These are phyloP conservation scores for Tryphoninae sp. DNA, from an alignment of 2,888 invertebrate species.

Conservation along the genomic window DNA sequence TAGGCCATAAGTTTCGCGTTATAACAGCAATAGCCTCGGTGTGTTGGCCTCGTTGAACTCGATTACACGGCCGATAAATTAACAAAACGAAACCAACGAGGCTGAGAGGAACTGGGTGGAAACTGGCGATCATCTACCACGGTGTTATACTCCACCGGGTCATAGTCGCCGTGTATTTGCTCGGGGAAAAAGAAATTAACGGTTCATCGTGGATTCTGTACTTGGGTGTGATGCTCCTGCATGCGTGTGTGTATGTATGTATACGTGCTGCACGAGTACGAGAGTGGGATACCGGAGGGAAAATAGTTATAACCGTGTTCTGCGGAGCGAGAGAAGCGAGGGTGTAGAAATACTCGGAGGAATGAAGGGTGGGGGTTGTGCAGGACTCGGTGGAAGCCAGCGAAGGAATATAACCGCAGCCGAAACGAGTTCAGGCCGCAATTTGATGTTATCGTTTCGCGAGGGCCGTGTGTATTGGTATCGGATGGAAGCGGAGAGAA, in stretches of 20 bases:
- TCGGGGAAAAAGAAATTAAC: constrained; percentile 58
- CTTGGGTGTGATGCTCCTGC: background rate
- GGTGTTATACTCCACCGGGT: constrained; percentile 33
- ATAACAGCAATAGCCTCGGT: constrained; percentile 25
- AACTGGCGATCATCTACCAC: constrained; percentile 45
- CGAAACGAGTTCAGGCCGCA: constrained; percentile 55
- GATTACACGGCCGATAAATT: constrained; percentile 53
- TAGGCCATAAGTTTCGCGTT: constrained; percentile 35
- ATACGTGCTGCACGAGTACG: background rate
- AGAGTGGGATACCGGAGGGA: constrained; percentile 29
- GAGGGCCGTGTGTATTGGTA: constrained; percentile 26
- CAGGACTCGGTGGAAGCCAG: constrained; percentile 34
- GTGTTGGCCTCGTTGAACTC: constrained; percentile 41
- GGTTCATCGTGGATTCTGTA: constrained; percentile 45
- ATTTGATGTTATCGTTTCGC: constrained; percentile 60
- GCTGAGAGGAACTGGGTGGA: constrained; percentile 39
- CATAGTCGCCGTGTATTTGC: constrained; percentile 50
- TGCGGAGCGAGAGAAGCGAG: constrained; percentile 23
- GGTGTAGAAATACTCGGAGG: constrained; percentile 27
- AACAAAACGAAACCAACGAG: constrained; percentile 48
- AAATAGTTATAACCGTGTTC: constrained; percentile 59
- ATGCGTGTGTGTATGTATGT: background rate
- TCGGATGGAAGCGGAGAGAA: constrained; percentile 20
- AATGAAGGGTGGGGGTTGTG: background rate
- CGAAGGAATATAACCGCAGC: constrained; percentile 55